Base-by-base conservation (phyloP, 2,888 invertebrate species). In the Pemphredon lugubris region DNA sequence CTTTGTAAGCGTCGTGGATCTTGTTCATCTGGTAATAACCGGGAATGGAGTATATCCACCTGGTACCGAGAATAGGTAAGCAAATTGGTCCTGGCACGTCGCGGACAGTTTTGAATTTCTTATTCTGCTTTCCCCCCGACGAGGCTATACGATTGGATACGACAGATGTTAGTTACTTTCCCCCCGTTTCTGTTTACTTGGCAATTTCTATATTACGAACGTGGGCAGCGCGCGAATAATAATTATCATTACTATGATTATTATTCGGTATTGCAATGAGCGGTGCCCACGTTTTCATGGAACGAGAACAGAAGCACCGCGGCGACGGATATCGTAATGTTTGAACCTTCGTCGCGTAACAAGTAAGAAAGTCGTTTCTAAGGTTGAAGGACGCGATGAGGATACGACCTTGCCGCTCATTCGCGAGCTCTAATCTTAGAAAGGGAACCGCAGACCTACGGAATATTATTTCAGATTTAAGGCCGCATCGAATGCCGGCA, bases 1-100 rank as follows among this genome's bases (percentile, higher is more conserved):
- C 95, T 91, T 92, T 92, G 90, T 96, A 96, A 75, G 94, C 95
- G 84, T 95, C 94, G 87, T 96, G 96, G 44, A 96, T 90, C 86
- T 94, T 94, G 75, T 93, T 93, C 90, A 96, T 92, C 82, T 91
- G 92, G 83, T 95, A 96, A 65, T 92, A 91, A 11, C 92, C 92
- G 54, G 92, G 82, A 80, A 91, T 92, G 81, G 94, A 92, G 87
- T 94, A 96, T 54, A 95, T 92, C 96, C 96, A 96, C 58, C 94
- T 92, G 2, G 96, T 96, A 3, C 96, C 96, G 23, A 96, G 84
- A 34, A 95, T 90, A 0, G 96, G 96, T 40, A 96, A 83, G 0
- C 93, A 88, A 6, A 92, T 90, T 0, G 96, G 96, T 0, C 96
- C 96, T 0, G 96, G 96, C 40, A 96, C 92, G 45, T 91, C 89